Conservation (phyloP, 2,113 vertebrate genomes). For the Mobula birostris region DNA sequence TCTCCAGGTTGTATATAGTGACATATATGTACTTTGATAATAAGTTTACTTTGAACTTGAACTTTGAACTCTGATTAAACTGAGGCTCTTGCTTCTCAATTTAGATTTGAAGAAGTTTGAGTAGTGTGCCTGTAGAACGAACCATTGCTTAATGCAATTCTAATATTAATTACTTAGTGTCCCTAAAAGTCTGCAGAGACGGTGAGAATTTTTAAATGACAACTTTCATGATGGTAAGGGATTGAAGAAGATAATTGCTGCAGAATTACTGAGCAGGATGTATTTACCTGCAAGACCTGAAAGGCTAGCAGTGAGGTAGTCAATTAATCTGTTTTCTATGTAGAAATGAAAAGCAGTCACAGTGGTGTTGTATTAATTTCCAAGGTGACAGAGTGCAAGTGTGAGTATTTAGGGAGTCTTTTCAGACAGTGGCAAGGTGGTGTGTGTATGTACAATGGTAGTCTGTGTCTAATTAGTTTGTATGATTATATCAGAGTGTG, state of each 20-base stretch:
- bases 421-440: no score
- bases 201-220: not conserved
- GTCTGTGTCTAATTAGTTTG: no score
- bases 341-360: not conserved
- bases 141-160: not conserved
- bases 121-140: not conserved
- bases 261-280: not conserved
- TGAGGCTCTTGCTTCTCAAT: not conserved
- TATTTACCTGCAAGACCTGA: not conserved
- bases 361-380: not conserved
- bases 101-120: not conserved
- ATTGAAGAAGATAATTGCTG: not conserved
- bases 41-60: no score
- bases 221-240: not conserved
- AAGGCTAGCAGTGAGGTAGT: not conserved
- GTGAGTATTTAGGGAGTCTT: no score
- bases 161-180: not conserved
- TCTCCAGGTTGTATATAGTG: no score
- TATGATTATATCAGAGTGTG: no score
- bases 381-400: no score
- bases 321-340: not conserved
- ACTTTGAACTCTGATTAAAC: not conserved
- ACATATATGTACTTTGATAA: no score
- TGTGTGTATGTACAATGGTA: no score
- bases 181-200: not conserved